Evolutionary conservation across 2,797 vertebrate species (phyloP).

Genomic region (Sus cebifrons): DNA sequence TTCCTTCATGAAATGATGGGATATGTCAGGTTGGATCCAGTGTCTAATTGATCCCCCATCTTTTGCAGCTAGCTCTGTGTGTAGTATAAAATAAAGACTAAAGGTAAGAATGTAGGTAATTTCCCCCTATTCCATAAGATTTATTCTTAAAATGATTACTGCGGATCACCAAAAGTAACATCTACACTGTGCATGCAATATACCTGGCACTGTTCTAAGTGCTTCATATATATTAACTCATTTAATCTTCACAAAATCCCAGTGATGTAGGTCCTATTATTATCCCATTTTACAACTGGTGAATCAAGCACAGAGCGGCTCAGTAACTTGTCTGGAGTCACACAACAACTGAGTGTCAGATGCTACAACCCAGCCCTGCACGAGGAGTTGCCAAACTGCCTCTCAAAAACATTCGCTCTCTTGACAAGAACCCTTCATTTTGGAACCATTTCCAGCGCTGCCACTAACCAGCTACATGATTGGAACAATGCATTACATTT

Average conservation of each 20-base stretch:
- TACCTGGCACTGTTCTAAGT: neutral
- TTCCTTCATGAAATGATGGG: neutral
- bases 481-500: neutral
- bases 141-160: slow-evolving; percentile 25
- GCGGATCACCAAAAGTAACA: neutral
- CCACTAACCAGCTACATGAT: neutral
- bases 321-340: neutral
- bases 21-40: neutral
- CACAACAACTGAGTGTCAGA: neutral
- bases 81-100: neutral
- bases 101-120: neutral
- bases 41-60: neutral
- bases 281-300: neutral
- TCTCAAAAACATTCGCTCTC: slow-evolving; percentile 9
- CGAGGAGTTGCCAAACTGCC: neutral
- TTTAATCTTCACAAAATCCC: neutral
- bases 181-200: neutral
- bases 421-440: neutral
- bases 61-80: slow-evolving; percentile 6
- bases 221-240: neutral
- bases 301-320: neutral
- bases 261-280: neutral
- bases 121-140: neutral
- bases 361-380: neutral
- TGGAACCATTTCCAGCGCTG: neutral